Conservation (phyloP, 1,140 invertebrate species). For the Zophobas atratus region DNA sequence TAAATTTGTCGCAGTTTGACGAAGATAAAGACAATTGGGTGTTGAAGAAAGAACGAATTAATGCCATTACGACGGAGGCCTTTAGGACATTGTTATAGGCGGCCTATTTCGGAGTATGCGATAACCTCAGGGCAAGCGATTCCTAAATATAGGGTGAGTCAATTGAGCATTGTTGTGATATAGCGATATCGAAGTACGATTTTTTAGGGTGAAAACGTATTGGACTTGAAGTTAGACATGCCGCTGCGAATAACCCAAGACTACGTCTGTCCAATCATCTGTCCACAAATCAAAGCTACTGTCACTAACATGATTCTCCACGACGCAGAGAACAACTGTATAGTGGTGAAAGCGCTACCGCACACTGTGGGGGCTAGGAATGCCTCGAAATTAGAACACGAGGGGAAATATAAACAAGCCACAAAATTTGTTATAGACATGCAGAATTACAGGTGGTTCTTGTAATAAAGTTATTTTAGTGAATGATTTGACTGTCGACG, state of each 20-base stretch:
- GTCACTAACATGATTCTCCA: conserved; percentile 64
- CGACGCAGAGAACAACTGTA: conserved; percentile 62
- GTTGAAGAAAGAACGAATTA: conserved; percentile 62
- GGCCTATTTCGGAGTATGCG: conserved; percentile 84
- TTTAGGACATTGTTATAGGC: conserved; percentile 64
- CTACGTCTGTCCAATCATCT: conserved; percentile 70
- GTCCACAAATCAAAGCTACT: conserved; percentile 65
- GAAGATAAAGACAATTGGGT: conserved; percentile 92
- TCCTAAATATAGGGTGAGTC: conserved; percentile 61
- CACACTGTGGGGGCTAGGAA: conserved; percentile 59
- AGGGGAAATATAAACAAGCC: conserved; percentile 65
- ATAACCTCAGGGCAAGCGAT: conserved; percentile 69
- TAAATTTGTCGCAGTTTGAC: conserved; percentile 85
- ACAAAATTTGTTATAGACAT: conserved; percentile 63
- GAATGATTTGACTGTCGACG: background rate
- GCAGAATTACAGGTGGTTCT: conserved; percentile 67
- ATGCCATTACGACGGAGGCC: conserved; percentile 61
- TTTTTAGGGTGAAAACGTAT: conserved; percentile 86
- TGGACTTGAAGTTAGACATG: conserved; percentile 87
- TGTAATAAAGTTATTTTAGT: conserved; percentile 29
- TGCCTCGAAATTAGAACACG: conserved; percentile 63
- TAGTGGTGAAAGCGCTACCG: conserved; percentile 63
- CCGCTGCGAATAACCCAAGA: conserved; percentile 85
- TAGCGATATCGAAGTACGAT: conserved; percentile 62
- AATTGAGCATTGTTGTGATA: conserved; percentile 18